Evolutionary conservation across 2,113 vertebrate species (phyloP), one percentile per base, ranked within the genome.

Genomic region (Dromiciops gliroides): DNA sequence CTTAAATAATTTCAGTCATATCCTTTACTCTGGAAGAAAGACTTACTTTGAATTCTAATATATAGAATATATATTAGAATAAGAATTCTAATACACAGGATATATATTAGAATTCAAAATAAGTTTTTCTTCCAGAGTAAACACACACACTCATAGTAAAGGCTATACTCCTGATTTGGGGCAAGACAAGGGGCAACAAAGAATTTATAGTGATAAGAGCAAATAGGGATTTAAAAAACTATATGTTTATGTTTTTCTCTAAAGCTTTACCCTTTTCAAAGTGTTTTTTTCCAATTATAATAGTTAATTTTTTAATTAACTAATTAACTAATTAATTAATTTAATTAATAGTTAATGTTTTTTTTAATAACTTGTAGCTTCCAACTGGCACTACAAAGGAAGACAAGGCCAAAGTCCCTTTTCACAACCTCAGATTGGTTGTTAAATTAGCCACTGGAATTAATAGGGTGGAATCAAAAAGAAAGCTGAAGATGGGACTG

Each of bases 21-120:
- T 94, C 93, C 49, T 93, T 51, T 19, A 95, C n/a, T 94, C 95
- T 52, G 95, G 67, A 31, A 95, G 1, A 92, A 0, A 23, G 6
- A 93, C 25, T 90, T 91, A 90, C 28, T 96, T 89, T 93, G 93
- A 91, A 83, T 83, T 83, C 16, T 83, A 44, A 16, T 8, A n/a
- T n/a, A n/a, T 75, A 12, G 28, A 10, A 75, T 16, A 67, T 11
- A 60, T 31, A 60, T 12, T n/a, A n/a, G n/a, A n/a, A n/a, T n/a
- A n/a, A n/a, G n/a, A n/a, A n/a, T n/a, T n/a, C n/a, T n/a, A n/a
- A n/a, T n/a, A n/a, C n/a, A n/a, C n/a, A n/a, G n/a, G n/a, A n/a
- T n/a, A n/a, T n/a, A n/a, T n/a, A n/a, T n/a, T n/a, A n/a, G n/a
- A n/a, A n/a, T n/a, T n/a, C n/a, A n/a, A n/a, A n/a, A n/a, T n/a